Base-by-base conservation (phyloP, 2,888 invertebrate species). In the Cheilosia impressa region DNA sequence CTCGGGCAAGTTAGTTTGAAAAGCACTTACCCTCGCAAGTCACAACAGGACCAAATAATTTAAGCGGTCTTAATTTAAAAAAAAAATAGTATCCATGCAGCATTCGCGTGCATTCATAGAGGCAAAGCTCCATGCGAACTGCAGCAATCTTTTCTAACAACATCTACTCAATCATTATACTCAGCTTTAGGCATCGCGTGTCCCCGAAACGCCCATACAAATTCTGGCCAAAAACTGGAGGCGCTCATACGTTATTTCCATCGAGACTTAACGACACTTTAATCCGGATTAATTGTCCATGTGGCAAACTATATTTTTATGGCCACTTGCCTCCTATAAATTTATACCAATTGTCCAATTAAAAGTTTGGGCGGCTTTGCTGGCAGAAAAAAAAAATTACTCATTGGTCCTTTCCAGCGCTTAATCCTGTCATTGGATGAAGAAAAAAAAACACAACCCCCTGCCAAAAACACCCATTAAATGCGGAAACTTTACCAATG, bases 401-500 rank as follows among this genome's bases (percentile, higher is more conserved):
- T 65, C 57, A 38, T 65, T 41, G 38, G 19, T n/a, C 41, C 0
- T 3, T 13, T n/a, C 17, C 43, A 19, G 55, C 47, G 19, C 55
- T 65, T 75, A 73, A 73, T 75, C 34, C 63, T 22, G 24, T 47
- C 63, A 47, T 17, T 38, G 24, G 19, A 34, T 3, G 17, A 47
- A 57, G n/a, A n/a, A 69, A 58, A 66, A 17, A 31, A 24, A 43
- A 31, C 60, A 69, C 31, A 68, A 38, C 57, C 60, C 60, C 31
- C 53, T 17, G 31, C 60, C 77, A 68, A 50, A 50, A 68, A 34
- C 77, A 62, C 45, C 71, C 58, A 79, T 79, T 65, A 79, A 78
- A 79, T 52, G 71, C 62, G 53, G 27, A 78, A 78, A 78, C 69
- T 79, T 79, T 79, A 52, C 78, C 78, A 71, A 79, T 79, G 78